Evolutionary conservation across 2,797 vertebrate genomes (phyloP).

Genomic region (Macrochelys suwanniensis): DNA sequence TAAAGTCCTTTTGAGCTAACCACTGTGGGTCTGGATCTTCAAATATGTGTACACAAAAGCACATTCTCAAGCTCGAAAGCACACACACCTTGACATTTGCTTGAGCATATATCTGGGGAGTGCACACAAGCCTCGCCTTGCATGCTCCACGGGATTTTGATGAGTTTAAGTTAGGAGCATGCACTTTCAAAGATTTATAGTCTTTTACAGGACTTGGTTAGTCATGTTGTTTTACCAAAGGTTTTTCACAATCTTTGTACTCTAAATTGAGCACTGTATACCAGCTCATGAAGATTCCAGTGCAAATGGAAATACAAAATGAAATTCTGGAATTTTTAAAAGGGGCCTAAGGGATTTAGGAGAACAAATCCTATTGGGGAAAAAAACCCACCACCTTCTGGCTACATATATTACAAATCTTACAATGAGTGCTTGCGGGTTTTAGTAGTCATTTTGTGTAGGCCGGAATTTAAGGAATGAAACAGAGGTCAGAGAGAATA

Average conservation of each 20-base stretch:
- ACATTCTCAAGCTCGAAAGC: not conserved
- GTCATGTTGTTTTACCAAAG: not conserved
- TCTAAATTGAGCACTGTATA: not conserved
- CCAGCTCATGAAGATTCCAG: rapidly evolving
- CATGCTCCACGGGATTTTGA: rapidly evolving
- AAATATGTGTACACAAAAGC: rapidly evolving
- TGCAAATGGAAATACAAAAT: not conserved
- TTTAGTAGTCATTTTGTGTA: not conserved
- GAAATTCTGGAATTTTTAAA: not conserved
- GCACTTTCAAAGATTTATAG: rapidly evolving
- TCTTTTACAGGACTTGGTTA: not conserved
- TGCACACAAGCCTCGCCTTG: not conserved
- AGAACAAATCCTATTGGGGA: not conserved
- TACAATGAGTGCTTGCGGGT: not conserved
- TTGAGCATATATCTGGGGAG: rapidly evolving
- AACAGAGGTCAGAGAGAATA: not conserved
- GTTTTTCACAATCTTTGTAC: not conserved
- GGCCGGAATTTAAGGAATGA: not conserved
- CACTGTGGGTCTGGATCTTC: rapidly evolving
- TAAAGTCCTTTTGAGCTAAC: not conserved
- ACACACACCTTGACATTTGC: rapidly evolving
- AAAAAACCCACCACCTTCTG: not conserved
- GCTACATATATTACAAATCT: not conserved
- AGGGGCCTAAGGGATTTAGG: not conserved
- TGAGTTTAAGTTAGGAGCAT: rapidly evolving